Evolutionary conservation across 2,888 invertebrate species (phyloP).

Genomic region (Enchytraeus crypticus): DNA sequence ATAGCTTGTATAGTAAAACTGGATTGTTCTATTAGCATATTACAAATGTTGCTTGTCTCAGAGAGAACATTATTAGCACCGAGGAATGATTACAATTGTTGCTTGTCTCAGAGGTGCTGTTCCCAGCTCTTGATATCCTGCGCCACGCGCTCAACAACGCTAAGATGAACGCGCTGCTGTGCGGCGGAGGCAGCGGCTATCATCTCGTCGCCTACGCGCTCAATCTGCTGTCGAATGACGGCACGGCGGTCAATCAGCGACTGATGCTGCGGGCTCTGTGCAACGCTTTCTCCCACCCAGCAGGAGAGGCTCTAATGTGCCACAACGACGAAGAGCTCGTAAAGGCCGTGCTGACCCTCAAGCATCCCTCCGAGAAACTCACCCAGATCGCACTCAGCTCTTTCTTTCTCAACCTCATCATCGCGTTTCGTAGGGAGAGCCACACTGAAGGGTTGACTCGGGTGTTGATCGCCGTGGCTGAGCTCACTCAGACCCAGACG

Average conservation of each 20-base stretch:
- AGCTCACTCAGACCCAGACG: constrained; percentile 51
- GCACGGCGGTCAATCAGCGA: constrained; percentile 47
- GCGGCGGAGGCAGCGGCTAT: background rate
- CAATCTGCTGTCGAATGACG: background rate
- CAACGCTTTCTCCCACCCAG: constrained; percentile 68
- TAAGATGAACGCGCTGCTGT: background rate
- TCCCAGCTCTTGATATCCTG: constrained; percentile 79
- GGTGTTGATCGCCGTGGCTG: constrained; percentile 31
- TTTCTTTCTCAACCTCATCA: constrained; percentile 63
- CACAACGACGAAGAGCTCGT: constrained; percentile 34
- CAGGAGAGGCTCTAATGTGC: constrained; percentile 34
- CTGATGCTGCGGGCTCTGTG: constrained; percentile 56
- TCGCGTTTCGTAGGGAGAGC: constrained; percentile 44
- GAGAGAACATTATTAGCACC: background rate
- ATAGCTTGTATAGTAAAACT: background rate
- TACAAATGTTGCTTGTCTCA: background rate
- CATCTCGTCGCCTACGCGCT: background rate
- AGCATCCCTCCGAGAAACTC: constrained; percentile 37
- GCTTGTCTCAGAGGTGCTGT: constrained; percentile 59
- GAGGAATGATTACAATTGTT: background rate
- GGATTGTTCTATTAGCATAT: background rate
- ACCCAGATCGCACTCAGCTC: constrained; percentile 67
- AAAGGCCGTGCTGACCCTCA: constrained; percentile 28
- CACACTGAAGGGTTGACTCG: constrained; percentile 36
- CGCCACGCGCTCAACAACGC: constrained; percentile 63